These are phyloP conservation scores for Eupithecia subfuscata DNA, from an alignment of 2,888 invertebrate species.

Conservation along the genomic window DNA sequence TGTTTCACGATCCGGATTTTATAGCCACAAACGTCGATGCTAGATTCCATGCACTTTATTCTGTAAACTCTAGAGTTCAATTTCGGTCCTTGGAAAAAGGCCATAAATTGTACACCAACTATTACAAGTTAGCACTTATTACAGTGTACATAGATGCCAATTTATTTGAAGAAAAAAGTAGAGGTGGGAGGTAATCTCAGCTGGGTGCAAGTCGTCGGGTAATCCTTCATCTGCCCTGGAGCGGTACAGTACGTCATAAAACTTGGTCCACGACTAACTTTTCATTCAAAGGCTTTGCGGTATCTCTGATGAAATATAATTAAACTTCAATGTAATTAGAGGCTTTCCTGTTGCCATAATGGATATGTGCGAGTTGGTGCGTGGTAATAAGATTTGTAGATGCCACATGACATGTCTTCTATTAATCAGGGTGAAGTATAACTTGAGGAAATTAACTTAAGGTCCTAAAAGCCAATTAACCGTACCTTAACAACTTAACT, in stretches of 20 bases:
- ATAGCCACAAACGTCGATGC: constrained; percentile 36
- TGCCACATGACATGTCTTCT: constrained; percentile 20
- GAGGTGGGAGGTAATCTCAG: constrained; percentile 58
- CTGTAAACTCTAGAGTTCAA: constrained; percentile 28
- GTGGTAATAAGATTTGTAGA: constrained; percentile 22
- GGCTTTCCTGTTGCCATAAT: constrained; percentile 32
- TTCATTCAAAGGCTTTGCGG: constrained; percentile 54
- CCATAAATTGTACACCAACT: constrained; percentile 44
- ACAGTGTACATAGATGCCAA: constrained; percentile 41
- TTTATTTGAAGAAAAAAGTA: constrained; percentile 61
- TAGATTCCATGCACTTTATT: constrained; percentile 37
- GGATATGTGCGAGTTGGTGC: constrained; percentile 31
- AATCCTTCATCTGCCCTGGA: constrained; percentile 63
- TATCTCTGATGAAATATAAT: constrained; percentile 50
- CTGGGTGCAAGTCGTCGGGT: constrained; percentile 51
- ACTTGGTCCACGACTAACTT: constrained; percentile 59
- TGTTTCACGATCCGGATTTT: constrained; percentile 36
- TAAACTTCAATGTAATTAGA: constrained; percentile 52
- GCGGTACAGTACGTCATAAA: constrained; percentile 55
- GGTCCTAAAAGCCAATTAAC: background rate
- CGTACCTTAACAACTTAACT: too few species aligned
- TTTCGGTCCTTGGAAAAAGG: constrained; percentile 22
- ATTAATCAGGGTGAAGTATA: background rate
- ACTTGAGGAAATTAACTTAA: background rate
- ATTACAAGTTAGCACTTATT: constrained; percentile 46